Conservation (phyloP, 2,888 invertebrate genomes). For the Drosophila seclusa region DNA sequence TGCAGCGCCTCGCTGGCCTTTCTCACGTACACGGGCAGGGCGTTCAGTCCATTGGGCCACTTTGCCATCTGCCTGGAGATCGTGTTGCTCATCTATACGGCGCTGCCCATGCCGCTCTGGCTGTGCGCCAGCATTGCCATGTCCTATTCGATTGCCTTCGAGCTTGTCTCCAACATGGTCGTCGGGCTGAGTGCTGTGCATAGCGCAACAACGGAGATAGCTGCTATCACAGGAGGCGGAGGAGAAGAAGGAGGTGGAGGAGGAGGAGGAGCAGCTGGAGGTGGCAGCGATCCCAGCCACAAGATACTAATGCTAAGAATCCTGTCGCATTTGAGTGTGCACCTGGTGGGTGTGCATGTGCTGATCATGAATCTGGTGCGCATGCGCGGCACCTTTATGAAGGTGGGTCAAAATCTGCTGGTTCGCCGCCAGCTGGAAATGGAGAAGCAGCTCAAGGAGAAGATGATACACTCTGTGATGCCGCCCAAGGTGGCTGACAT, state of each 20-base stretch:
- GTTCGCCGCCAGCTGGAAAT: constrained; percentile 95
- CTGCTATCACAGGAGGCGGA: background rate
- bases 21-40: constrained; percentile 87
- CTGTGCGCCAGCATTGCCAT: constrained; percentile 92
- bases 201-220: constrained; percentile 47
- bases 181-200: constrained; percentile 85
- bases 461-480: constrained; percentile 99
- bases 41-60: constrained; percentile 92
- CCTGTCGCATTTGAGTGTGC: constrained; percentile 94
- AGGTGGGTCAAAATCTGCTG: constrained; percentile 96
- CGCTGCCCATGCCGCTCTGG: constrained; percentile 96
- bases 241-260: background rate
- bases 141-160: constrained; percentile 93
- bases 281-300: constrained; percentile 85
- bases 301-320: constrained; percentile 89
- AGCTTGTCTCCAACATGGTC: constrained; percentile 88
- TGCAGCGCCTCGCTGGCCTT: constrained; percentile 90
- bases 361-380: constrained; percentile 96
- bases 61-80: constrained; percentile 94
- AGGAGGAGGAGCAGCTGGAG: background rate
- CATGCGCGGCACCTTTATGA: constrained; percentile 98
- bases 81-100: constrained; percentile 95
- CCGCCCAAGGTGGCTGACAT: constrained; percentile 96
- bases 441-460: constrained; percentile 97
- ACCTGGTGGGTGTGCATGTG: constrained; percentile 96